Percentiles rank a stretch among this genome's conserved stretches.
phyloP scores from a whole-genome alignment of 2,113 vertebrate genomes.

The Micromys minutus region DNA sequence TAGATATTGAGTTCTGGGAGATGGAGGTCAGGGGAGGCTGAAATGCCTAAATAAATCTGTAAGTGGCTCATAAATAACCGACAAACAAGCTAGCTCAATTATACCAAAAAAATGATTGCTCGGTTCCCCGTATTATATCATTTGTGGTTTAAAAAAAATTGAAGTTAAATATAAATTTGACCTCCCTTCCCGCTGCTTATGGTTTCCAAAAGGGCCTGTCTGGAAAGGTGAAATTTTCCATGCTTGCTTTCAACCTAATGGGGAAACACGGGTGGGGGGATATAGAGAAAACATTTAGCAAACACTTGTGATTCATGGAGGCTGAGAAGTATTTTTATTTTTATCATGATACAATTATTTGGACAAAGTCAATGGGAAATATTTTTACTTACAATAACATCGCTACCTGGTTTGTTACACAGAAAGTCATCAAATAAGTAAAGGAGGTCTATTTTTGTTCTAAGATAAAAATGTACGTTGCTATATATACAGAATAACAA shows the following conservation, averaged over 20 bases:
- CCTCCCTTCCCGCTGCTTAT: slow-evolving; percentile 13
- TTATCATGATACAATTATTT: slow-evolving; percentile 51
- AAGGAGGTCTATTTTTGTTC: neutral
- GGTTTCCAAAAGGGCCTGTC: slow-evolving; percentile 61
- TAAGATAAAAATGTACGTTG: neutral
- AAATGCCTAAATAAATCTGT: slow-evolving; percentile 73
- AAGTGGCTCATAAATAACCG: slow-evolving; percentile 74
- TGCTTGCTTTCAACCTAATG: slow-evolving; percentile 47
- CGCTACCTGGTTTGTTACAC: neutral
- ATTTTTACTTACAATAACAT: neutral
- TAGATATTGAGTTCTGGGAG: slow-evolving; percentile 30
- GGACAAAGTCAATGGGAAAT: neutral
- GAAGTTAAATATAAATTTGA: slow-evolving; percentile 78
- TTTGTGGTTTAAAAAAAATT: slow-evolving; percentile 51
- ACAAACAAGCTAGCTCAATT: slow-evolving; percentile 70
- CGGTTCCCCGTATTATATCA: slow-evolving; percentile 49
- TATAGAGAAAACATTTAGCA: slow-evolving; percentile 27
- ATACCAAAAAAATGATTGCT: slow-evolving; percentile 50
- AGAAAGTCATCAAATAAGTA: neutral
- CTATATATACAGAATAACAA: neutral
- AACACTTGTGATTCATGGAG: slow-evolving; percentile 49
- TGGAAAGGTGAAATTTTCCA: slow-evolving; percentile 77
- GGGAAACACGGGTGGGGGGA: neutral
- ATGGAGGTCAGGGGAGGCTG: slow-evolving; percentile 29
- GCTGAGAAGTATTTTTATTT: slow-evolving; percentile 47